Conservation (phyloP, 2,797 vertebrate genomes). For the Chaenodraco wilsoni region DNA sequence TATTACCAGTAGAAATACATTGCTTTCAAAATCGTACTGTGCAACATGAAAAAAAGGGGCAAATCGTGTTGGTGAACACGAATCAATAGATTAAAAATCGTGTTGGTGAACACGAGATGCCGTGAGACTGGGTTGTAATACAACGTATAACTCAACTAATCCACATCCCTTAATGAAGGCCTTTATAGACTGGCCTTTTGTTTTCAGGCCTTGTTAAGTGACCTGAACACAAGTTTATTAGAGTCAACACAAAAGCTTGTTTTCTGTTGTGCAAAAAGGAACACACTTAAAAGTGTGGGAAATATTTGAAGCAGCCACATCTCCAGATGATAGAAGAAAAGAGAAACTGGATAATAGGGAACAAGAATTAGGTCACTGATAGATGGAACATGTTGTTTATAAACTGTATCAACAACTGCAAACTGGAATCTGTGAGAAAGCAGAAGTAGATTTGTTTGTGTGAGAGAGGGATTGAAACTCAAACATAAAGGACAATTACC, state of each 20-base stretch:
- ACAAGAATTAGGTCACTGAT: constrained; percentile 22
- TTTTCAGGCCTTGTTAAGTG: not conserved
- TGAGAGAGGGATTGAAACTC: not conserved
- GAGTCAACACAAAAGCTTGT: not conserved
- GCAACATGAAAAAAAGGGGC: too few species aligned
- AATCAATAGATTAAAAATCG: too few species aligned
- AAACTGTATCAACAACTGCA: constrained; percentile 46
- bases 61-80: too few species aligned
- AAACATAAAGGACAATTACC: not conserved
- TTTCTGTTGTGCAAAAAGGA: not conserved
- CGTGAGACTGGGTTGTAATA: too few species aligned
- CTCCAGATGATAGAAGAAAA: constrained; percentile 6
- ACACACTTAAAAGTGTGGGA: not conserved
- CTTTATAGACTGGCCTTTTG: not conserved
- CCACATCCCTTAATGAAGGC: too few species aligned
- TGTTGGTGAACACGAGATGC: too few species aligned
- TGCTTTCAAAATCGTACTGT: too few species aligned
- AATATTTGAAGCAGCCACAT: not conserved
- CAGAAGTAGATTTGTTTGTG: not conserved
- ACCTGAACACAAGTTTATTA: not conserved
- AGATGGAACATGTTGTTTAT: constrained; percentile 48
- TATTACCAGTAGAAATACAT: too few species aligned
- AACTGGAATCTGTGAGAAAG: constrained; percentile 14
- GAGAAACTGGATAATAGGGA: not conserved
- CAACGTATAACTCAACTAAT: too few species aligned